Conservation (phyloP, 1,140 invertebrate species). For the Tetragonula clypearis region DNA sequence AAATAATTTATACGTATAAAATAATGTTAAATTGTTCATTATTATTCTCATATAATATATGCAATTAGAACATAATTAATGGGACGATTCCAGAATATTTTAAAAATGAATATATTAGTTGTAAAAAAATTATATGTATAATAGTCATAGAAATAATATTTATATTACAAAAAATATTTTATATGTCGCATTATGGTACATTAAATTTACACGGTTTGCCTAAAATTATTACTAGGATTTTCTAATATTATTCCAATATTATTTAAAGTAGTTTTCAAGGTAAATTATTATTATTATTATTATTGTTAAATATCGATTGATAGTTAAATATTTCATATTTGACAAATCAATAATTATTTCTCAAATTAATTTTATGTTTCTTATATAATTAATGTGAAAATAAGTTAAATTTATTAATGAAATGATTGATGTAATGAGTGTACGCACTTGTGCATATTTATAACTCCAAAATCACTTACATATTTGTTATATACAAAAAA, state of each 20-base stretch:
- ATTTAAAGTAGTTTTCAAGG: background rate
- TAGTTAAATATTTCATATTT: background rate
- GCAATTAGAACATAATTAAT: background rate
- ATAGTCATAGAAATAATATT: background rate
- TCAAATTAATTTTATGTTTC: background rate
- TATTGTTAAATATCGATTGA: background rate
- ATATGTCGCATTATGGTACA: background rate
- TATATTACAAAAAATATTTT: background rate
- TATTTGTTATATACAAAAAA: background rate
- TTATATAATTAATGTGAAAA: background rate
- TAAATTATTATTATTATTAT: background rate
- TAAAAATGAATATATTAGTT: background rate
- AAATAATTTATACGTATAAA: background rate
- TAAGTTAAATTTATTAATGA: background rate
- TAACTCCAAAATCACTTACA: no score
- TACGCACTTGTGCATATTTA: no score
- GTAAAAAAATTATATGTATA: background rate
- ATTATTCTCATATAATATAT: background rate
- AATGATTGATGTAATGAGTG: no score
- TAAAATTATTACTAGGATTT: background rate
- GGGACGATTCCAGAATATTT: slow-evolving; percentile 52
- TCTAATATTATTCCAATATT: background rate
- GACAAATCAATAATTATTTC: background rate
- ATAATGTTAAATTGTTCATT: background rate
- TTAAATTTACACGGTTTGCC: background rate